phyloP scores from a whole-genome alignment of 2,888 invertebrate species.

The Andrena praecox region DNA sequence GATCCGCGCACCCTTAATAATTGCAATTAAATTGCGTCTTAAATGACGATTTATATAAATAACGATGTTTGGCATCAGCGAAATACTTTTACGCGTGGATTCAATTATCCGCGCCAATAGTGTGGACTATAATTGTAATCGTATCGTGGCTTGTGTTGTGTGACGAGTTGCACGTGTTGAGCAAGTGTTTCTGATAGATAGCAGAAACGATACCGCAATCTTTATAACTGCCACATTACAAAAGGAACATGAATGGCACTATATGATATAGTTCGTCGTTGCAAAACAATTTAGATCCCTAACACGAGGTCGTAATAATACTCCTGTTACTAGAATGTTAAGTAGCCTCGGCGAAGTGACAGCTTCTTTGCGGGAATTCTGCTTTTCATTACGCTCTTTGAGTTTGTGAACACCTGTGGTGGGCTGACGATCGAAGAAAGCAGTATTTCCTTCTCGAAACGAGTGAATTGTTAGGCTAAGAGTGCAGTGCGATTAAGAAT shows the following conservation, averaged over 20 bases:
- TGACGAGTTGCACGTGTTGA: background rate
- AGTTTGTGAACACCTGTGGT: constrained; percentile 20
- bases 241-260: constrained; percentile 34
- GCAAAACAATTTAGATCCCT: background rate
- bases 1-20: background rate
- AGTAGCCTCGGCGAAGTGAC: constrained; percentile 31
- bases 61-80: constrained; percentile 8
- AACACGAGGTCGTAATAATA: constrained; percentile 8
- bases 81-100: constrained; percentile 1
- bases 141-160: constrained; percentile 33
- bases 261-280: constrained; percentile 33
- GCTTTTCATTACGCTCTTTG: background rate
- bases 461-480: background rate
- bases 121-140: constrained; percentile 25
- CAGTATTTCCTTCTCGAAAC: background rate
- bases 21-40: background rate
- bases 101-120: constrained; percentile 3
- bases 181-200: constrained; percentile 2
- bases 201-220: background rate
- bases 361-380: constrained; percentile 8
- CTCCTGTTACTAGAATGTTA: constrained; percentile 25
- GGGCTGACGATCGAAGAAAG: background rate
- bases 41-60: constrained; percentile 2
- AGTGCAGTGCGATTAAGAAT: background rate
- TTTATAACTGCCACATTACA: constrained; percentile 39